Evolutionary conservation across 2,797 vertebrate species (phyloP), one percentile per base, ranked within the genome.

Genomic region (Tiaroga cobitis): DNA sequence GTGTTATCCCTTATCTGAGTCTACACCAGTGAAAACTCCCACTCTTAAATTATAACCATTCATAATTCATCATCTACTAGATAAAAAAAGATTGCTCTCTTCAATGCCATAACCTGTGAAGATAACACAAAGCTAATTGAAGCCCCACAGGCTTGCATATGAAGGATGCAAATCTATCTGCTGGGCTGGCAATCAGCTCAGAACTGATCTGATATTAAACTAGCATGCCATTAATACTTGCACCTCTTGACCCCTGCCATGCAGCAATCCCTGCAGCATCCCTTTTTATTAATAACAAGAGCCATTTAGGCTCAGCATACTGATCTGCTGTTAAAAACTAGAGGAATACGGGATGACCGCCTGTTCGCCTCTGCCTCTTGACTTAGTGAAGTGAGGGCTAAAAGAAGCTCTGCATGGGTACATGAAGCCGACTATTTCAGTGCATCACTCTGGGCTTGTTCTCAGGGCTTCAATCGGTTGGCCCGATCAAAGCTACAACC

Each of bases 231-330:
- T 82, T 73, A 85, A 80, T 75, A 78, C 32, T 65, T 81, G 43
- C 41, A 75, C 77, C 83, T 72, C 69, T 84, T 82, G 85, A 84
- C 86, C 63, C 78, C 43, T 73, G n/a, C 46, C 56, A 15, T 51
- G 34, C 41, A 79, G 70, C 4, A 5, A 61, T 39, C 63, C 70
- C 76, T 34, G 34, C 70, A n/a, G 80, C 78, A 32, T 73, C 70
- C 70, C 16, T 10, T 39, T 63, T 85, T 82, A 89, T 87, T 90
- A 90, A 88, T 86, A 90, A 87, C 81, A 85, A 84, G 81, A 54
- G 65, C 80, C 41, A 51, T 77, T 61, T 84, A 88, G 68, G 63
- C 49, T 72, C 41, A 59, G 76, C 72, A 80, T 85, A 90, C 86
- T 85, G 88, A 89, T 83, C 78, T 69, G 76, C 65, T 51, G 49